A percentile compares a stretch with the other conserved stretches of the same genome.
Evolutionary conservation across 2,797 vertebrate species (phyloP).

Genomic region (Dicrostonyx torquatus): DNA sequence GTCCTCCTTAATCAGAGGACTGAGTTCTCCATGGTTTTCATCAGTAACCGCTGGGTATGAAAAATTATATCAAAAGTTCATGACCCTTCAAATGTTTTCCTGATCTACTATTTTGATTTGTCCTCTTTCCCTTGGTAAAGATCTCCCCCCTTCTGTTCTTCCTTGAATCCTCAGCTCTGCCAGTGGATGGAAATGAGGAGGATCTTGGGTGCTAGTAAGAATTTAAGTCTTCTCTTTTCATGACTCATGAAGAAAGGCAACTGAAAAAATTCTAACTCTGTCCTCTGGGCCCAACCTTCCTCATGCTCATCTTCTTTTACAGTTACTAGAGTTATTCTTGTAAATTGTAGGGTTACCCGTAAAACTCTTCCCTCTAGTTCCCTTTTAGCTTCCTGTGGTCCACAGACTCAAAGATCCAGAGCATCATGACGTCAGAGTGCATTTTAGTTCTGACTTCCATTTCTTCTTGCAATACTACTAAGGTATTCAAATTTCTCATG

Average conservation of each 20-base stretch:
- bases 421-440: background rate
- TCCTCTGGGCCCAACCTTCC: background rate
- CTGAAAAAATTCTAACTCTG: background rate
- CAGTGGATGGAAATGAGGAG: background rate
- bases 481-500: background rate
- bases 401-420: background rate
- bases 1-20: conserved; percentile 67
- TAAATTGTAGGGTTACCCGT: background rate
- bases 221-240: background rate
- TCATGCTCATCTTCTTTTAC: background rate
- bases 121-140: background rate
- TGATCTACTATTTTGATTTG: conserved; percentile 60
- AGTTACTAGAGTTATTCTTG: background rate
- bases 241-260: background rate
- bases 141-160: background rate
- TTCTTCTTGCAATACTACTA: background rate
- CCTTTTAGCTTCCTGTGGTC: background rate
- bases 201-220: background rate
- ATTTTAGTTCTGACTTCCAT: conserved; percentile 27
- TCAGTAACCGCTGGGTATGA: conserved; percentile 60
- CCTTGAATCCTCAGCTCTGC: background rate
- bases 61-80: conserved; percentile 62
- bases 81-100: conserved; percentile 52
- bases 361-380: fast-evolving
- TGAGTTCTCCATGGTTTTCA: conserved; percentile 60